These are phyloP conservation scores for Phacellophora camtschatica DNA, from an alignment of 30 jellyfish, hydroid and myxozoan species.

Conservation along the genomic window DNA sequence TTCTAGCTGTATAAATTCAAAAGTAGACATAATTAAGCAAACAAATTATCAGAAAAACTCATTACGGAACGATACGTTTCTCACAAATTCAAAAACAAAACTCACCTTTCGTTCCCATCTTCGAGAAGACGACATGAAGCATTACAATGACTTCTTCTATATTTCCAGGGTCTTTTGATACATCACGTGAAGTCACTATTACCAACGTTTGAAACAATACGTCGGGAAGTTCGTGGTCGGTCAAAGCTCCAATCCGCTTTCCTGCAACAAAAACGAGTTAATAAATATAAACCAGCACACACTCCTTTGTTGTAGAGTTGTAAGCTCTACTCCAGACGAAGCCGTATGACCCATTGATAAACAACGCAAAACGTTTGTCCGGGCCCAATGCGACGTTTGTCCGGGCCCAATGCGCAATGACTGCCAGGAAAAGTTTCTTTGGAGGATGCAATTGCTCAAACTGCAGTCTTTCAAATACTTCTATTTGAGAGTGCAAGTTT, in stretches of 20 bases:
- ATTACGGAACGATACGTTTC: too few relatives aligned
- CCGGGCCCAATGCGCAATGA: too few relatives aligned
- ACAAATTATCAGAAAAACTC: too few relatives aligned
- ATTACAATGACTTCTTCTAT: conserved; percentile 47
- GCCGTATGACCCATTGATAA: too few relatives aligned
- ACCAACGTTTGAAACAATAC: conserved; percentile 18
- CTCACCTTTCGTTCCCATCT: conserved; percentile 74
- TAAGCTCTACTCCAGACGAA: not conserved
- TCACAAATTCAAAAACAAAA: not conserved
- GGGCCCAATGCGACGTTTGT: too few relatives aligned
- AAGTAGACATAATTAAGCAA: too few relatives aligned
- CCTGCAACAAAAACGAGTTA: conserved; percentile 9
- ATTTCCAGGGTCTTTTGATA: conserved; percentile 29
- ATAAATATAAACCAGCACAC: not conserved
- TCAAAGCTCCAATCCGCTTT: conserved; percentile 60
- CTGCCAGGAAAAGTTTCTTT: too few relatives aligned
- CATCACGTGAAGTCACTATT: conserved; percentile 26
- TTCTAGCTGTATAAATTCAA: too few relatives aligned
- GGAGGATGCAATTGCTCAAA: too few relatives aligned
- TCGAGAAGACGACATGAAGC: conserved; percentile 60
- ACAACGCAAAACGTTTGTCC: too few relatives aligned
- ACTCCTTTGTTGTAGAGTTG: not conserved
- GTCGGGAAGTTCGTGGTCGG: conserved; percentile 64
- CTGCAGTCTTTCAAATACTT: too few relatives aligned
- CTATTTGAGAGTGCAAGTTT: too few relatives aligned